Evolutionary conservation across 2,888 invertebrate species (phyloP).

Genomic region (Brachyptera risi): DNA sequence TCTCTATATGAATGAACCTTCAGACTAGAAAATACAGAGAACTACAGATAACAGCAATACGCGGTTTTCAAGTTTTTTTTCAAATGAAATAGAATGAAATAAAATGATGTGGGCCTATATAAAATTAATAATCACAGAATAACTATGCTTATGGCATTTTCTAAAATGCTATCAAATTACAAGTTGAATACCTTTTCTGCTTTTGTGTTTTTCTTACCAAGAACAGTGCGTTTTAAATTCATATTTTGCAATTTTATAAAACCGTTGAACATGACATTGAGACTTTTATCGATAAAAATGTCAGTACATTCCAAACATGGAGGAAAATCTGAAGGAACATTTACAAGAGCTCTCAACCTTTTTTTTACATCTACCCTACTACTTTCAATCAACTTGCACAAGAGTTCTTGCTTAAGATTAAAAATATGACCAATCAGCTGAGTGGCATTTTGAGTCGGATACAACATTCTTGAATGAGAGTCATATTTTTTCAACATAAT

Average conservation of each 20-base stretch:
- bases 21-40: too few relatives aligned
- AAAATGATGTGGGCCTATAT: too few relatives aligned
- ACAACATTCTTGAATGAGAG: neutral
- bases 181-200: neutral
- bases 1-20: too few relatives aligned
- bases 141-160: too few relatives aligned
- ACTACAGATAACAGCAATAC: too few relatives aligned
- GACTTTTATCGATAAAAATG: neutral
- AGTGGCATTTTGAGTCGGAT: neutral
- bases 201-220: neutral
- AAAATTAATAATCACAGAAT: too few relatives aligned
- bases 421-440: neutral
- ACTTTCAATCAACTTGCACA: neutral
- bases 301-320: neutral
- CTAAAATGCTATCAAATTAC: neutral
- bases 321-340: neutral
- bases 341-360: neutral
- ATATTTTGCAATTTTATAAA: neutral
- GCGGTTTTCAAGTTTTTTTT: too few relatives aligned
- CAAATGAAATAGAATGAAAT: too few relatives aligned
- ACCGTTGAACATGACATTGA: neutral
- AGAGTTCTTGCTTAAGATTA: neutral
- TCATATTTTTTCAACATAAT: neutral
- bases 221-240: neutral
- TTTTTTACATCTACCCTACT: neutral